Evolutionary conservation across 2,888 invertebrate genomes (phyloP), one percentile per base, ranked within the genome.

Genomic region (Nomada flava): DNA sequence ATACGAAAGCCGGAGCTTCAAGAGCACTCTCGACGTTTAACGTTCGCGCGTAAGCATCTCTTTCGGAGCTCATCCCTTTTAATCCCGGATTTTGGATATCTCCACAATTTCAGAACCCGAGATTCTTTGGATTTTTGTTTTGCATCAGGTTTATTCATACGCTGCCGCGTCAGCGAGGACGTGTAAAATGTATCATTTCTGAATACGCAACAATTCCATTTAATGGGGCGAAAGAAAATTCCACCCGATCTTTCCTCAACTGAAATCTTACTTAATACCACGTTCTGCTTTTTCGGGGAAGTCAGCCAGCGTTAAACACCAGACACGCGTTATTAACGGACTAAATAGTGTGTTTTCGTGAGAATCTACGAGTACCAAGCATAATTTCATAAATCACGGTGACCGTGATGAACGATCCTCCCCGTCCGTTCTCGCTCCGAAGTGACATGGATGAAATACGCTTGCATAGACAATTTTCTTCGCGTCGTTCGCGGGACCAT

Each of bases 301-400:
- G 42, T 60, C 26, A 36, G 53, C 9, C 26, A 18, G 11, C 13
- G 15, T 42, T 4, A 20, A 20, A n/a, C 18, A 44, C 29, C 63
- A 11, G 29, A 36, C 26, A 64, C 70, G 52, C 60, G 55, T 57
- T 71, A 77, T 70, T 77, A 65, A 77, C 64, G 64, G 69, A 2
- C 44, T 70, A 60, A 78, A 65, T 59, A 64, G 64, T 70, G 44
- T 50, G 60, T 79, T 78, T 55, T 53, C 71, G 79, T 13, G 62
- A 74, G 74, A 72, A 80, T 69, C 52, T 52, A 53, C 65, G 53
- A 55, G 72, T 42, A 20, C 29, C 29, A 9, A 57, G 81, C 64
- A 74, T 81, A 81, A 81, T 69, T 69, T 64, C 81, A 74, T 81
- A 74, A 81, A 81, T 81, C 81, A 81, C 59, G 26, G 44, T 36